Conservation (phyloP, 1,140 invertebrate genomes). For the Orussus abietinus region DNA sequence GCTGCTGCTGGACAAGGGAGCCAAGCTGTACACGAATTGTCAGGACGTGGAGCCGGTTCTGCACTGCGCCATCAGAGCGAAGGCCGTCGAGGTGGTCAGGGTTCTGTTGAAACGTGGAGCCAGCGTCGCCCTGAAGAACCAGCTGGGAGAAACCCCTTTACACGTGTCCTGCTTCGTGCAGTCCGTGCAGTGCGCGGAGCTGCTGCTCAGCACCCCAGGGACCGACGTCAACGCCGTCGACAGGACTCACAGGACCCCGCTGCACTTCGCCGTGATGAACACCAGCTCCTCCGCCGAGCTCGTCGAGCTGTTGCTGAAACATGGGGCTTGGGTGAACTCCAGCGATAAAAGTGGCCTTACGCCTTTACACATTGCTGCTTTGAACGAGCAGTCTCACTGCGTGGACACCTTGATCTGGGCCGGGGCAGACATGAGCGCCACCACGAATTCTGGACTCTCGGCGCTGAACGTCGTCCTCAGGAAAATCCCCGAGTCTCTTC, state of each 20-base stretch:
- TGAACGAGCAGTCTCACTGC: conserved; percentile 60
- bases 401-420: conserved; percentile 62
- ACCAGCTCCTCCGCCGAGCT: conserved; percentile 53
- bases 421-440: conserved; percentile 63
- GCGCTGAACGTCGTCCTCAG: conserved; percentile 61
- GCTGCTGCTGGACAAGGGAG: conserved; percentile 52
- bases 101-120: conserved; percentile 60
- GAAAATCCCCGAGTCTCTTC: conserved; percentile 59
- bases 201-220: conserved; percentile 53
- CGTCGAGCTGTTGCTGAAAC: conserved; percentile 56
- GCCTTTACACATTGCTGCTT: conserved; percentile 64
- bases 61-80: conserved; percentile 57
- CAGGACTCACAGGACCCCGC: conserved; percentile 55
- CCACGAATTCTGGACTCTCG: conserved; percentile 58
- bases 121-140: conserved; percentile 55
- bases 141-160: conserved; percentile 57
- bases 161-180: conserved; percentile 62
- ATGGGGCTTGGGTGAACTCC: conserved; percentile 55
- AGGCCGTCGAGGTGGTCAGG: conserved; percentile 56
- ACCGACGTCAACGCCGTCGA: conserved; percentile 59
- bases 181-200: conserved; percentile 55
- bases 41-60: conserved; percentile 51
- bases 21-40: conserved; percentile 35
- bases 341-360: conserved; percentile 67
- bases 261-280: conserved; percentile 60